phyloP scores from a whole-genome alignment of 2,797 vertebrate genomes.

The Oreochromis mossambicus region DNA sequence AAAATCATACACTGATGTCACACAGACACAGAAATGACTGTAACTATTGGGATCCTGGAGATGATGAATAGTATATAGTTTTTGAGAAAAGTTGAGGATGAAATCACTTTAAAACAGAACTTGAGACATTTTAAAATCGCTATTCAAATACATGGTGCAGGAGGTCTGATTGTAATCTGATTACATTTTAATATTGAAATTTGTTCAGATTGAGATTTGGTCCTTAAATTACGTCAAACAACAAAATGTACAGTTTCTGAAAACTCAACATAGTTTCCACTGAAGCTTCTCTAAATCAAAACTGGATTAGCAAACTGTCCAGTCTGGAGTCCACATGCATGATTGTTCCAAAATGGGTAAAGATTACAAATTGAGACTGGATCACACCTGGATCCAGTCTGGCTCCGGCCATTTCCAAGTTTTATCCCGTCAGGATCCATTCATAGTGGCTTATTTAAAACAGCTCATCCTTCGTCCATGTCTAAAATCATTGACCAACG shows the following conservation, averaged over 20 bases:
- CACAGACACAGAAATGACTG: neutral
- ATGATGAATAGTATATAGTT: neutral
- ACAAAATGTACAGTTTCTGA: neutral
- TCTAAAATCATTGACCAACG: neutral
- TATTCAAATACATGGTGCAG: neutral
- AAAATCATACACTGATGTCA: neutral
- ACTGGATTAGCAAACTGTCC: accelerated
- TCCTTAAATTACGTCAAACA: neutral
- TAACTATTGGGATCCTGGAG: accelerated
- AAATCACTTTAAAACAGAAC: neutral
- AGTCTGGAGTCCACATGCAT: neutral
- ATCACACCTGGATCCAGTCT: neutral
- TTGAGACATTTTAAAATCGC: neutral
- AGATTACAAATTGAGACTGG: neutral
- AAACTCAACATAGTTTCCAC: neutral
- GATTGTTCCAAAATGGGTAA: accelerated
- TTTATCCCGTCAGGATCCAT: neutral
- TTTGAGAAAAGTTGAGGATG: neutral
- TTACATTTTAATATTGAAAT: neutral
- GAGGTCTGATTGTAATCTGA: neutral
- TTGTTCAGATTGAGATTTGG: neutral
- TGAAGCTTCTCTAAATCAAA: neutral
- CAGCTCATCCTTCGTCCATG: accelerated
- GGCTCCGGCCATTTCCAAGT: neutral
- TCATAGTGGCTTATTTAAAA: neutral